These are phyloP conservation scores for Triplophysa dalaica DNA, from an alignment of 2,113 vertebrate species.

Conservation along the genomic window DNA sequence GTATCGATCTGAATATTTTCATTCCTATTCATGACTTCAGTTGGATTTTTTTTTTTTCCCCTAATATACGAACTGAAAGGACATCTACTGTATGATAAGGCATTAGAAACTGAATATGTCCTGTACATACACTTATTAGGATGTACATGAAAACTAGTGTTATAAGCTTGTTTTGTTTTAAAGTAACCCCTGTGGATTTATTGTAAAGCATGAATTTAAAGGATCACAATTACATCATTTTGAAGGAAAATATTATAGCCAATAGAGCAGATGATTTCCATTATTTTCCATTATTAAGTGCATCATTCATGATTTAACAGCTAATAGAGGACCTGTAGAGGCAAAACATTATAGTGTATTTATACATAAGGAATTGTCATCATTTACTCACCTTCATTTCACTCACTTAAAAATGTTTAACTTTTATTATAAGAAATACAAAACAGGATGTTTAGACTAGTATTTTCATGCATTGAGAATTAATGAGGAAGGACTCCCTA, in stretches of 20 bases:
- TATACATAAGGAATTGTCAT: too few species aligned
- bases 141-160: too few species aligned
- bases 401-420: too few species aligned
- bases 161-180: background rate
- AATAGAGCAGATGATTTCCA: background rate
- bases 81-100: slow-evolving; percentile 17
- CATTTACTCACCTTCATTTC: too few species aligned
- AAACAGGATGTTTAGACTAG: too few species aligned
- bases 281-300: too few species aligned
- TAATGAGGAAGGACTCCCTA: too few species aligned
- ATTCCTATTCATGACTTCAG: background rate
- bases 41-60: slow-evolving; percentile 28
- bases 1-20: slow-evolving; percentile 16
- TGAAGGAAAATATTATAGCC: slow-evolving; percentile 12
- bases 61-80: background rate
- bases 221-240: background rate
- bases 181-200: slow-evolving; percentile 16
- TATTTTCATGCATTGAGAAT: too few species aligned
- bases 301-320: too few species aligned
- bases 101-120: background rate
- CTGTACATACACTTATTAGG: background rate
- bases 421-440: too few species aligned
- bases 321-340: too few species aligned
- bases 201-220: slow-evolving; percentile 25
- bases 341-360: too few species aligned